These are phyloP conservation scores for Phoxinus phoxinus DNA, from an alignment of 2,113 vertebrate species.

Conservation along the genomic window DNA sequence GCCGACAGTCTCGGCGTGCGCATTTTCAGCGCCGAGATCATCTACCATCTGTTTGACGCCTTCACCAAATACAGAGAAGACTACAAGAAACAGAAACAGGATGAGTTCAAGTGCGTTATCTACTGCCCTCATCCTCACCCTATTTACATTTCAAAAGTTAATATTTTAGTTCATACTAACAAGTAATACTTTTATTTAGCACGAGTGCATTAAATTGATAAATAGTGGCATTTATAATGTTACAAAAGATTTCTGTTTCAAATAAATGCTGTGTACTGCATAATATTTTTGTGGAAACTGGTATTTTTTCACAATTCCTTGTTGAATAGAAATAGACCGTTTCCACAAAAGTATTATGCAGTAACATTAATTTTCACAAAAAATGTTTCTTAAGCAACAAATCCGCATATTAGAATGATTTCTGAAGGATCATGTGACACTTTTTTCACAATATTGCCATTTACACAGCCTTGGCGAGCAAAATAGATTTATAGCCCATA, in stretches of 20 bases:
- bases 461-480: background rate
- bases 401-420: background rate
- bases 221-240: background rate
- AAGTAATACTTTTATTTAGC: background rate
- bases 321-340: background rate
- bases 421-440: background rate
- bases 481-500: background rate
- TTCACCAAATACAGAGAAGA: conserved; percentile 98
- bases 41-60: conserved; percentile 97
- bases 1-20: conserved; percentile 94
- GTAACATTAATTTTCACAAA: background rate
- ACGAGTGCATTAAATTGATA: background rate
- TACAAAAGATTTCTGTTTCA: no score
- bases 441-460: background rate
- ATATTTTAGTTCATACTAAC: background rate
- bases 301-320: background rate
- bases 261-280: no score
- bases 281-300: no score
- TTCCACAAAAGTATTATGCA: background rate
- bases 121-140: background rate
- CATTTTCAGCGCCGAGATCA: conserved; percentile 97
- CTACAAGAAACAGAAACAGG: conserved; percentile 98
- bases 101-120: conserved; percentile 92
- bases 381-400: background rate
- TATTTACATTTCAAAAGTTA: background rate